Conservation (phyloP, 1,140 invertebrate genomes). For the Saccostrea echinata region DNA sequence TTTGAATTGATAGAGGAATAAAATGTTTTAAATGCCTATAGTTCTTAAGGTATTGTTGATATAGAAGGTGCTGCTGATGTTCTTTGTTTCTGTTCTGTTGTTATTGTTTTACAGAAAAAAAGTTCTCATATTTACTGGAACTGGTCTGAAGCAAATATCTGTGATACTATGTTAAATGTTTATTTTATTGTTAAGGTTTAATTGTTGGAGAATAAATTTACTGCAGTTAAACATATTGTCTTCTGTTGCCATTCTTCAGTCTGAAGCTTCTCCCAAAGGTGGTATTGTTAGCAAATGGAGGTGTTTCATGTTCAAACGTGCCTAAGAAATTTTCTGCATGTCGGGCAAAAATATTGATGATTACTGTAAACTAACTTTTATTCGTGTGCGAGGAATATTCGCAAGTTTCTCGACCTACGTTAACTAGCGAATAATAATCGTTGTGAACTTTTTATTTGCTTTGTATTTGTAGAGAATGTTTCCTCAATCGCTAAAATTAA, state of each 20-base stretch:
- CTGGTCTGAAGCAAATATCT: constrained; percentile 27
- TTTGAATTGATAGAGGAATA: constrained; percentile 23
- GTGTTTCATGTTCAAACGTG: too few relatives aligned
- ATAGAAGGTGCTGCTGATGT: background rate
- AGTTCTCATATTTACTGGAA: background rate
- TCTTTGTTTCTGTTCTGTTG: background rate
- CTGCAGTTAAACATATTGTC: background rate
- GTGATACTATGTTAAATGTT: constrained; percentile 2
- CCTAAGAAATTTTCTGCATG: too few relatives aligned
- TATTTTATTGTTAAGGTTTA: background rate
- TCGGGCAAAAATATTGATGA: too few relatives aligned
- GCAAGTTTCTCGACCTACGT: too few relatives aligned
- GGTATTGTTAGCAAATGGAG: too few relatives aligned
- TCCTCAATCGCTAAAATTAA: too few relatives aligned
- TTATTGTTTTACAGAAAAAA: background rate
- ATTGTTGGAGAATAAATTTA: background rate
- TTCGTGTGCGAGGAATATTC: too few relatives aligned
- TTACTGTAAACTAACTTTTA: too few relatives aligned
- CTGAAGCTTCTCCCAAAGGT: too few relatives aligned
- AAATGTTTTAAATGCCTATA: background rate
- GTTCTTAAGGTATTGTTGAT: background rate
- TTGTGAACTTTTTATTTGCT: too few relatives aligned
- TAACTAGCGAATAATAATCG: too few relatives aligned
- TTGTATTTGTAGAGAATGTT: too few relatives aligned
- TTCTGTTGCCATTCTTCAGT: background rate